A percentile compares a stretch with the other conserved stretches of the same genome.
These are phyloP conservation scores for Chymomyza fuscimana DNA, from an alignment of 2,888 invertebrate species.

Conservation along the genomic window DNA sequence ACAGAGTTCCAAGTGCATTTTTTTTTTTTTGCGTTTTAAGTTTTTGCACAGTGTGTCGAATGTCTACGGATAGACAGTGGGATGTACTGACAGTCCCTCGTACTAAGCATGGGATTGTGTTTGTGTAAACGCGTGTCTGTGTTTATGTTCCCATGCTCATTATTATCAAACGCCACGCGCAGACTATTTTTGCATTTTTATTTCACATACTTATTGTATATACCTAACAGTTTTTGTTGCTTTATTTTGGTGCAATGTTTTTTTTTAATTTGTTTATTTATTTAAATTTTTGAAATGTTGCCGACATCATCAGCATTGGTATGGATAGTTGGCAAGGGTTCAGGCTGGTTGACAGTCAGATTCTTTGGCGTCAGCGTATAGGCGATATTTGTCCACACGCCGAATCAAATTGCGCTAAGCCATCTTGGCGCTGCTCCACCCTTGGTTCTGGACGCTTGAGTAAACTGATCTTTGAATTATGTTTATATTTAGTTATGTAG, in stretches of 20 bases:
- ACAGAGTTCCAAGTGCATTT: not conserved
- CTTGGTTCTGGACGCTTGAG: not conserved
- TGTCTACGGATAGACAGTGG: not conserved
- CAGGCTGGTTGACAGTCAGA: not conserved
- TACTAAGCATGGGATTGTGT: conserved; percentile 18
- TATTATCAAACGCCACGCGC: conserved; percentile 63
- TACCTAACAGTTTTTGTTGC: not conserved
- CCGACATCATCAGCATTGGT: conserved; percentile 35
- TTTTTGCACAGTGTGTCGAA: conserved; percentile 47
- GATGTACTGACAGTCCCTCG: not conserved
- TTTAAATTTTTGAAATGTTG: conserved; percentile 45
- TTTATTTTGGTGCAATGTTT: conserved; percentile 9
- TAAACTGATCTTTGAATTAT: not conserved
- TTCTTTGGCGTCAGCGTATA: not conserved
- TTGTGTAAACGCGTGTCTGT: conserved; percentile 33
- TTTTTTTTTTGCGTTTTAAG: conserved; percentile 45
- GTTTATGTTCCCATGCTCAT: conserved; percentile 67
- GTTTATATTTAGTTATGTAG: not conserved
- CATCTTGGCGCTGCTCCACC: not conserved
- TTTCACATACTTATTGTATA: conserved; percentile 15
- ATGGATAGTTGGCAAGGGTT: not conserved
- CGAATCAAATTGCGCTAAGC: not conserved
- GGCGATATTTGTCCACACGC: not conserved
- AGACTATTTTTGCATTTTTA: conserved; percentile 42
- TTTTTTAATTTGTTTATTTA: conserved; percentile 21